Base-by-base conservation (phyloP, 2,113 vertebrate species). In the Isichthys henryi region DNA sequence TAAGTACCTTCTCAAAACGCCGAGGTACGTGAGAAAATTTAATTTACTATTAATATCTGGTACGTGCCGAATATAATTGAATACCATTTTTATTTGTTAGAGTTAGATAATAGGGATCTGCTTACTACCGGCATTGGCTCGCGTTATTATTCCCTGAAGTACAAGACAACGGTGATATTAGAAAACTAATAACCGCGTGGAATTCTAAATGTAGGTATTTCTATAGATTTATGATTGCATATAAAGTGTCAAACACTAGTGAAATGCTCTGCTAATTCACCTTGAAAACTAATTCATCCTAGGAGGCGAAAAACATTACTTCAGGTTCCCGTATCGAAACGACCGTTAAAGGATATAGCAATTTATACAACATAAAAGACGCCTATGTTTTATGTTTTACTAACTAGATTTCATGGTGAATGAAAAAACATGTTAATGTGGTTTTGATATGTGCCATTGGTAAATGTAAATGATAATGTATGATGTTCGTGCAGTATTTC, bases 1-100 rank as follows among this genome's bases (percentile, higher is more conserved):
- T 86, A 94, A 95, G 94, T 93, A 94, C 92, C 94, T 95, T 91
- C 92, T 95, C 91, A 94, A 95, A 90, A 95, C 90, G 45, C 93
- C 94, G 88, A 94, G 95, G 95, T 96, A 94, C 31, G 92, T 92
- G 88, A 83, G 43, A 66, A 50, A 62, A 46, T 74, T 53, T 89
- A 89, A 49, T 58, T 9, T 31, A 56, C 90, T 88, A 43, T 87
- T 49, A 49, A 21, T 49, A 49, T 27, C 8, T 84, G 11, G 62
- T 43, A 27, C 31, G 35, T 89, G 80, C 52, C 50, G 56, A 46
- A 89, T 15, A 27, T 4, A 62, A 77, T 21, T 80, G 43, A 27
- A 70, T 31, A 4, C 62, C 74, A 15, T 80, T 39, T 77, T 80
- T 15, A 80, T 39, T 43, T 80, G 31, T 19, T 80, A 17, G 13